Evolutionary conservation across 2,888 invertebrate genomes (phyloP).

Genomic region (Panopea generosa): DNA sequence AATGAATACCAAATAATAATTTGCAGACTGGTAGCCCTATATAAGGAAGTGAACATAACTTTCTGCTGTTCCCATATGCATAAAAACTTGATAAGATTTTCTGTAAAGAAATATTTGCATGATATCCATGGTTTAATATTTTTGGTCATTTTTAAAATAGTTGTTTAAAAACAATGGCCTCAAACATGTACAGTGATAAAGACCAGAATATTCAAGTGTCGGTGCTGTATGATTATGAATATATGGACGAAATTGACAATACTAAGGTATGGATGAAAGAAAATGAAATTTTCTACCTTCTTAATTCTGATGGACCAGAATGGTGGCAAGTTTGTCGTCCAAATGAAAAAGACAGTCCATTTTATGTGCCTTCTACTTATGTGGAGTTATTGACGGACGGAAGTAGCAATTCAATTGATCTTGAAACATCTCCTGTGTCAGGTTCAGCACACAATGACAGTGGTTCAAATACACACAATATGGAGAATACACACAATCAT

Average conservation of each 20-base stretch:
- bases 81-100: no score
- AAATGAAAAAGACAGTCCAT: constrained; percentile 62
- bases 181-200: not conserved
- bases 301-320: constrained; percentile 62
- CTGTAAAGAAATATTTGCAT: no score
- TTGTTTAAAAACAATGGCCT: not conserved
- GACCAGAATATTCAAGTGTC: constrained; percentile 56
- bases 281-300: constrained; percentile 70
- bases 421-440: constrained; percentile 1
- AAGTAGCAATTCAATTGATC: constrained; percentile 35
- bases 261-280: constrained; percentile 65
- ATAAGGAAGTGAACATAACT: no score
- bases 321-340: constrained; percentile 76
- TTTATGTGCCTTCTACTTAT: constrained; percentile 80
- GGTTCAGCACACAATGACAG: constrained; percentile 2
- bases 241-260: constrained; percentile 68
- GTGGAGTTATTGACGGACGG: constrained; percentile 65
- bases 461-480: constrained; percentile 16
- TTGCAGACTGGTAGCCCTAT: no score
- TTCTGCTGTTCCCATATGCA: no score
- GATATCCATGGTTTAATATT: not conserved
- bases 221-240: constrained; percentile 75
- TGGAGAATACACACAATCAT: not conserved
- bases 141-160: not conserved
- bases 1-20: no score